Evolutionary conservation across 2,113 vertebrate genomes (phyloP), one percentile per base, ranked within the genome.

Genomic region (Myodes glareolus): DNA sequence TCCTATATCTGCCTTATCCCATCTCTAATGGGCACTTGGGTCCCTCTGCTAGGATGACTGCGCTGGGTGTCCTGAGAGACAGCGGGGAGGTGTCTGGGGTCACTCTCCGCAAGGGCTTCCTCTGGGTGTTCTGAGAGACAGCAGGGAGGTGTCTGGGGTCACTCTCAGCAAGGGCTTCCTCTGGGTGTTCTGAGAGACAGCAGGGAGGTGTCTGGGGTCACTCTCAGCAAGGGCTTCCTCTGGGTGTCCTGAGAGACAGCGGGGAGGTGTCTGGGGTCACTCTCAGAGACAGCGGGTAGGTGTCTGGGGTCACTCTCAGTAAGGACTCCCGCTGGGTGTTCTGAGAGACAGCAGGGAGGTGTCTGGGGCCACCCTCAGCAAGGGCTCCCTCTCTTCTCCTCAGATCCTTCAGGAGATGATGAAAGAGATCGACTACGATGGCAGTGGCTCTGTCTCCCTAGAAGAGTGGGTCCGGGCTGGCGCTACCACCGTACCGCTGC

Each of bases 361-460:
- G 31, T 65, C 50, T 50, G 63, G 76, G 29, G 21, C 2, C 65
- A 17, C 52, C 70, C 39, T 61, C 3, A 39, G 31, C 45, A 27
- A 7, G 73, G 70, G 80, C 58, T 13, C 9, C 67, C 47, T 72
- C 75, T 13, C 31, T 92, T 94, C 47, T 93, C 73, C 77, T 88
- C 97, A 99, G 99, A 99, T 99, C 92, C 98, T 99, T 94, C 99
- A 99, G 97, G 99, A 99, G 96, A 99, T 99, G 99, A 99, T 99
- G 99, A 98, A 99, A 78, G 99, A 99, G 3, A 99, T 99, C 8
- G 99, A 99, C 94, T 98, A 98, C 25, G 99, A 99, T 0, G 97
- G 98, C 95, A 99, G 99, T 3, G 99, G 99, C 50, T 99, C 99
- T 0, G 99, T 99, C 73, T 99, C 99, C 1, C 98, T 99, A 93